Base-by-base conservation (phyloP, 2,113 vertebrate genomes). In the Laterallus jamaicensis region DNA sequence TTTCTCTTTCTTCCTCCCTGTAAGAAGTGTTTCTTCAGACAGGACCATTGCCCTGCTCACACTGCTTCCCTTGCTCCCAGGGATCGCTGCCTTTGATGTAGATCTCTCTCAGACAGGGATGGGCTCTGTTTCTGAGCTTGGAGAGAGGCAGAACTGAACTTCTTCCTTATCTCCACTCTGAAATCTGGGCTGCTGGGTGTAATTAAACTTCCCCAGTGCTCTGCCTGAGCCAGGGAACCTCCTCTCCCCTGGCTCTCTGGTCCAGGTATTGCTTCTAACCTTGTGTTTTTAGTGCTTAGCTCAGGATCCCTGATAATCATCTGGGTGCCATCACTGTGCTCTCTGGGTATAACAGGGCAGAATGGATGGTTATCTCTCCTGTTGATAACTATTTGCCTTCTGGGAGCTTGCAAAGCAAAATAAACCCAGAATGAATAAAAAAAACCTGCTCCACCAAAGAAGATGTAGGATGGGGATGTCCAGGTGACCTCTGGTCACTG, bases 401-500 rank as follows among this genome's bases (percentile, higher is more conserved):
- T 8, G 39, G 24, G 24, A 39, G n/a, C 63, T 39, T 39, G 14
- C 15, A 12, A 32, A 42, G 54, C 11, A 2, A 56, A 47, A 60
- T 6, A 31, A 88, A 58, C 0, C 32, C 15, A 4, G 59, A 25
- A 19, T 26, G 7, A 37, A 16, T 29, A 15, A 12, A 42, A 4
- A 4, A 49, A 49, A 11, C 21, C 49, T 47, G 44, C 17, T 47
- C 49, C 49, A 49, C 49, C 44, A 47, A 47, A 47, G 44, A 47
- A 17, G 44, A 47, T 18, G 17, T 47, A 17, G 44, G 44, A 47
- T 18, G 84, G 47, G 70, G 83, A 2, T 25, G 19, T 21, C 28
- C 32, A 4, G 15, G 28, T 0, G 19, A 31, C 59, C 56, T 49
- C 0, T 17, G 20, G 5, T 24, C 0, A 2, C 5, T 7, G 39